phyloP scores from a whole-genome alignment of 2,888 invertebrate species.

The Oligia latruncula region DNA sequence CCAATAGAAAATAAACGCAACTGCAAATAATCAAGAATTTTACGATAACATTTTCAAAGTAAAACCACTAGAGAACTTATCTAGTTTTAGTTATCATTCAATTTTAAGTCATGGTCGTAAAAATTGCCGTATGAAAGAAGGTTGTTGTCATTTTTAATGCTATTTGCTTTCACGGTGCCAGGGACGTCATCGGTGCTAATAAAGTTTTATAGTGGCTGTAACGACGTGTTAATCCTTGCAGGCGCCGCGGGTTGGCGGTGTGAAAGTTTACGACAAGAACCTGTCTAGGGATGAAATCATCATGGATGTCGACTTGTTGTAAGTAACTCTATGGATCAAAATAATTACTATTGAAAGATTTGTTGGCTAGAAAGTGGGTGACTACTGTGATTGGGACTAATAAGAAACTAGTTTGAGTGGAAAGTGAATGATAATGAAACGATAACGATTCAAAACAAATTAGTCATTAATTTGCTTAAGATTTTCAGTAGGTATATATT shows the following conservation, averaged over 20 bases:
- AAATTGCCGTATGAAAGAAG: slow-evolving; percentile 2
- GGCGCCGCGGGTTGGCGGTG: slow-evolving; percentile 98
- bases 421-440: not conserved
- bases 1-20: slow-evolving; percentile 1
- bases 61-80: slow-evolving; percentile 21
- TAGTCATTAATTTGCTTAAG: not conserved
- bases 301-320: slow-evolving; percentile 98
- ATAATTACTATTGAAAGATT: not conserved
- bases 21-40: slow-evolving; percentile 20
- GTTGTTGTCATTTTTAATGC: not conserved
- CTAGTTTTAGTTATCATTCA: not conserved
- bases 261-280: slow-evolving; percentile 99
- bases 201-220: slow-evolving; percentile 43
- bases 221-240: slow-evolving; percentile 81
- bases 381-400: not conserved
- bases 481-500: not conserved
- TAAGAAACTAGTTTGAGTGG: too few species aligned
- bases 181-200: slow-evolving; percentile 42
- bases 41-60: slow-evolving; percentile 3
- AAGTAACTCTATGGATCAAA: slow-evolving; percentile 80
- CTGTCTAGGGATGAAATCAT: slow-evolving; percentile 98
- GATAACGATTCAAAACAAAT: not conserved
- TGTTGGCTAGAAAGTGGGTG: not conserved
- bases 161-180: slow-evolving; percentile 36
- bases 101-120: slow-evolving; percentile 33